Evolutionary conservation across 2,888 invertebrate genomes (phyloP).

Genomic region (Leptinotarsa rubiginosa): DNA sequence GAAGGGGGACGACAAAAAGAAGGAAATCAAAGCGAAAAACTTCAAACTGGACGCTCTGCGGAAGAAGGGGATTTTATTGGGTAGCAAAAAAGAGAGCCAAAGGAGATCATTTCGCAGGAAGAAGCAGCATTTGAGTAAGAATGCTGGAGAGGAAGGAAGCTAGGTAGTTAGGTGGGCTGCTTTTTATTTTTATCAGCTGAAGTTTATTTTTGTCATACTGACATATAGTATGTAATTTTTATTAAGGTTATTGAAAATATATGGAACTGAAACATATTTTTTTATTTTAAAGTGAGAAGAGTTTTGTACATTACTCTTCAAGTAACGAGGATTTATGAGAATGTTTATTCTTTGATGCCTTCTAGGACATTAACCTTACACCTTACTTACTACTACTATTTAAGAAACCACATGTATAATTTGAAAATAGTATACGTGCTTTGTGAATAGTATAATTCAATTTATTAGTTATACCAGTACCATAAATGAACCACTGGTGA

Average conservation of each 20-base stretch:
- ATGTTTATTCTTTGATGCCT: too few relatives aligned
- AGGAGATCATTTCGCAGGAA: constrained; percentile 59
- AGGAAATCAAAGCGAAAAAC: constrained; percentile 64
- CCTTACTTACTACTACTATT: too few relatives aligned
- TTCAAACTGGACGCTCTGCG: constrained; percentile 65
- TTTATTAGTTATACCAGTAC: too few relatives aligned
- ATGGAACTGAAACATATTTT: background rate
- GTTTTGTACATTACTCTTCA: too few relatives aligned
- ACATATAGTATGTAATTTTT: background rate
- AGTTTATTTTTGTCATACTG: background rate
- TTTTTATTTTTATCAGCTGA: background rate
- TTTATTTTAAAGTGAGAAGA: background rate
- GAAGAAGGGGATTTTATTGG: constrained; percentile 62
- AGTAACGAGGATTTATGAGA: too few relatives aligned
- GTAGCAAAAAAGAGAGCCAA: constrained; percentile 59
- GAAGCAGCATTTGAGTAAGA: constrained; percentile 40
- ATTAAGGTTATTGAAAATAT: background rate
- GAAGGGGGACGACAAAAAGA: constrained; percentile 57
- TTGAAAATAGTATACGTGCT: too few relatives aligned
- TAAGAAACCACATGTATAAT: too few relatives aligned
- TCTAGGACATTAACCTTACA: too few relatives aligned
- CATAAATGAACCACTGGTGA: too few relatives aligned
- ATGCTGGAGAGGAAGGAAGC: background rate
- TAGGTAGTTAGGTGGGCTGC: background rate
- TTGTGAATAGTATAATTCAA: too few relatives aligned